These are phyloP conservation scores for Cryptomyrus ogoouensis DNA, from an alignment of 2,113 vertebrate species.

Conservation along the genomic window DNA sequence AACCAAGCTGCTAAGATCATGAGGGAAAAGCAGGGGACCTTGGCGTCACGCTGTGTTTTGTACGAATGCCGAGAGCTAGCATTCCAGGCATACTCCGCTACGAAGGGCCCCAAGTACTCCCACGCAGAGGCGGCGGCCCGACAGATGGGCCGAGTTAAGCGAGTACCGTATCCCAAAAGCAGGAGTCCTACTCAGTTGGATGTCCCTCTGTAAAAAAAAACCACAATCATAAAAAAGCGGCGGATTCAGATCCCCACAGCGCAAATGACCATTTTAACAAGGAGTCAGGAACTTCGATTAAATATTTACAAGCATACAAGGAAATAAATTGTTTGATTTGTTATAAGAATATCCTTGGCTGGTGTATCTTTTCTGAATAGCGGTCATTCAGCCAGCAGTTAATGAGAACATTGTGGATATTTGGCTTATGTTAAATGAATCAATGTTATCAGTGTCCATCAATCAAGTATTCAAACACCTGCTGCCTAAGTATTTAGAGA, in stretches of 20 bases:
- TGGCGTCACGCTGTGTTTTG: slow-evolving; percentile 47
- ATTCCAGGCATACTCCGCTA: slow-evolving; percentile 61
- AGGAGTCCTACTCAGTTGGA: not conserved
- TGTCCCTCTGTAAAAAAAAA: not conserved
- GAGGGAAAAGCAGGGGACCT: slow-evolving; percentile 47
- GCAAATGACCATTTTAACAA: not conserved
- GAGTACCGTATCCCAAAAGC: slow-evolving; percentile 20
- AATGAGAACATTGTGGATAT: not conserved
- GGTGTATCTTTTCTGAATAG: not conserved
- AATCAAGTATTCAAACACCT: not conserved
- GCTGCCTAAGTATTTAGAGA: not conserved
- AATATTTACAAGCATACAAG: not conserved
- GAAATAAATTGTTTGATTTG: not conserved
- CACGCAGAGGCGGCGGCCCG: slow-evolving; percentile 38
- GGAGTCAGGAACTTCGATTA: not conserved
- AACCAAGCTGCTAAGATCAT: slow-evolving; percentile 47
- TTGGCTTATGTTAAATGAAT: not conserved
- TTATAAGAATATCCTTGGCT: not conserved
- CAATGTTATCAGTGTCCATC: not conserved
- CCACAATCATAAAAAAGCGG: not conserved
- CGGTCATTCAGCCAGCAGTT: not conserved
- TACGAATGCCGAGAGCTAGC: slow-evolving; percentile 48
- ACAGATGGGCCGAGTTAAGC: slow-evolving; percentile 34
- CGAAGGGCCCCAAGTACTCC: slow-evolving; percentile 45
- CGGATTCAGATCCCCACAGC: not conserved